Evolutionary conservation across 2,888 invertebrate genomes (phyloP), one percentile per base, ranked within the genome.

Genomic region (Luffia ferchaultella): DNA sequence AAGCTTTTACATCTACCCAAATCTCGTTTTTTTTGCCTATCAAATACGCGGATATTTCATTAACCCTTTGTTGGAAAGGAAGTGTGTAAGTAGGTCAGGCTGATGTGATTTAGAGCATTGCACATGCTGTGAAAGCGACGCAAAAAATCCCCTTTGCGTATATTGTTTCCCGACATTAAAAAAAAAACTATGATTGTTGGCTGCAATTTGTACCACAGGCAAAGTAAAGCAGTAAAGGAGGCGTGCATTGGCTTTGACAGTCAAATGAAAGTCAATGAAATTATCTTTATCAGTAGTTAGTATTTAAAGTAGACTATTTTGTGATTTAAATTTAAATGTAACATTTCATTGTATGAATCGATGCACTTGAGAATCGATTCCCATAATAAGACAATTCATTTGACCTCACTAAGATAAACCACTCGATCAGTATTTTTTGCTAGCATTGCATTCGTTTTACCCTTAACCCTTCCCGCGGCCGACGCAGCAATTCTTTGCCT

Each of bases 61-160:
- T 73, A 80, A 77, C 79, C 76, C 74, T 78, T 77, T 73, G 69
- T 73, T 67, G 73, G 71, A 72, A 61, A 80, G 80, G 82, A 82
- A 76, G 79, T 77, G 67, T 67, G 74, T 79, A 82, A 78, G 79
- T 83, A 77, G 82, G 82, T 82, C 78, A 77, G 69, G 70, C 70
- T 71, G 67, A 65, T 44, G 20, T 71, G 67, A 70, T 70, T 42
- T 66, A 67, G 63, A 62, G 15, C 73, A 78, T 76, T 77, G 80
- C 83, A 82, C 75, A 83, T 83, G 83, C 75, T 77, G 78, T 76
- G 77, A 79, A 80, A 82, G 82, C 78, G 68, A 52, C 61, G 61
- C 67, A 77, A 80, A 79, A 82, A 82, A 78, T 70, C 60, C 79
- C 80, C 70, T 64, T 62, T 69, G 64, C 67, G 70, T 72, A 78